A percentile compares a stretch with the other conserved stretches of the same genome.
Evolutionary conservation across 2,113 vertebrate genomes (phyloP).

Genomic region (Zapornia atra): DNA sequence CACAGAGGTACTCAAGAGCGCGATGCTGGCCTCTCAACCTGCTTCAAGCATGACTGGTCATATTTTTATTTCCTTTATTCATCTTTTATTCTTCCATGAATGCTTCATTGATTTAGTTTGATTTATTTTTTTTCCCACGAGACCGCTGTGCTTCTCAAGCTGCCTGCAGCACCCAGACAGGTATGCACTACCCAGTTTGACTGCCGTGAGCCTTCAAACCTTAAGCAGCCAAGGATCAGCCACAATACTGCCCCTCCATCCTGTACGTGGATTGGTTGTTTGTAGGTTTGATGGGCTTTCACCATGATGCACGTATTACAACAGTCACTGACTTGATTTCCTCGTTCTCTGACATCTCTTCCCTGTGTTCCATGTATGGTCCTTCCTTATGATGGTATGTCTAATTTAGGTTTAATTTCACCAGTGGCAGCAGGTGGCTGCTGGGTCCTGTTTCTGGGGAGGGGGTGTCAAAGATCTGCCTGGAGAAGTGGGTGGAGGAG

Average conservation of each 20-base stretch:
- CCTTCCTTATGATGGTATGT: not conserved
- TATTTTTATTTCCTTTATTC: not conserved
- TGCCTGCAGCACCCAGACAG: not conserved
- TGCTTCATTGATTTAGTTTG: not conserved
- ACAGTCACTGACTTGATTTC: not conserved
- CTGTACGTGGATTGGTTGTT: not conserved
- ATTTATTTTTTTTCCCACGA: not conserved
- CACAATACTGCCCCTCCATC: not conserved
- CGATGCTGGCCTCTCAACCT: not conserved
- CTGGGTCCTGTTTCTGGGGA: not conserved
- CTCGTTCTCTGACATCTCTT: not conserved
- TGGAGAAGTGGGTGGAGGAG: not conserved
- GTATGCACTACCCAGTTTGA: accelerated
- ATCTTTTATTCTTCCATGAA: not conserved
- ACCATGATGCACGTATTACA: not conserved
- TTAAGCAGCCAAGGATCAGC: not conserved
- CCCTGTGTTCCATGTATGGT: not conserved
- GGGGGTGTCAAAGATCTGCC: not conserved
- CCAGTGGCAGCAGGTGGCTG: not conserved
- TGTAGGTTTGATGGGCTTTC: not conserved
- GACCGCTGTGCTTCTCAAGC: not conserved
- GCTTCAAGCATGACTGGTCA: not conserved
- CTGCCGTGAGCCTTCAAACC: not conserved
- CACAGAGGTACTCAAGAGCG: not conserved
- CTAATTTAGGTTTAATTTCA: not conserved